Conservation (phyloP, 2,113 vertebrate genomes). For the Hemichromis elongatus region DNA sequence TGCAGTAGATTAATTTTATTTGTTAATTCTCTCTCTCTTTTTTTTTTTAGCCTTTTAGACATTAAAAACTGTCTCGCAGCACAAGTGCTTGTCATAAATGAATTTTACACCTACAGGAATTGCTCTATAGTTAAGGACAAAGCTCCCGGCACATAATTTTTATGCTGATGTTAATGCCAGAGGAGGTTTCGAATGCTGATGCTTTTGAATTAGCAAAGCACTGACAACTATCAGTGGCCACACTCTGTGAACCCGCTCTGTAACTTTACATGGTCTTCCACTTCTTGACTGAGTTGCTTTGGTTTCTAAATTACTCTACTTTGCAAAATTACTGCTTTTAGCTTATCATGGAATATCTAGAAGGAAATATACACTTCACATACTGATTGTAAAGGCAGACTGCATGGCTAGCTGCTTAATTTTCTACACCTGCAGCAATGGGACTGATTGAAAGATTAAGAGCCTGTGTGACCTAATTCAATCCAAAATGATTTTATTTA, state of each 20-base stretch:
- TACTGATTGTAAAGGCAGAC: not conserved
- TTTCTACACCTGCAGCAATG: not conserved
- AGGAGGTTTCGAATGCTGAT: not conserved
- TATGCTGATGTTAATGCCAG: not conserved
- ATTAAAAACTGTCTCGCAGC: not conserved
- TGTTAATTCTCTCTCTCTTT: not conserved
- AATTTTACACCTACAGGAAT: not conserved
- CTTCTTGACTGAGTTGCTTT: not conserved
- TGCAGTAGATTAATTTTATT: not conserved
- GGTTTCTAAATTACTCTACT: not conserved
- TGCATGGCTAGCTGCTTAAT: not conserved
- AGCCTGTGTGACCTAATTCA: not conserved
- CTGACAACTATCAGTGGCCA: not conserved
- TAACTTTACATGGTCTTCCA: not conserved
- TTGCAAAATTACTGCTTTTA: not conserved
- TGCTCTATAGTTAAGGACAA: not conserved
- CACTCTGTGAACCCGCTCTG: not conserved
- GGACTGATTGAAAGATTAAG: not conserved
- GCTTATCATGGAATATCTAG: not conserved
- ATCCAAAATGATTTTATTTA: not conserved
- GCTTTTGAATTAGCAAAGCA: not conserved
- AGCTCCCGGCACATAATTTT: not conserved
- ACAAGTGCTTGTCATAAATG: not conserved
- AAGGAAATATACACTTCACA: not conserved
- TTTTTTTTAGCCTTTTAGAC: not conserved